Evolutionary conservation across 2,113 vertebrate genomes (phyloP).

Genomic region (Phoenicopterus ruber): DNA sequence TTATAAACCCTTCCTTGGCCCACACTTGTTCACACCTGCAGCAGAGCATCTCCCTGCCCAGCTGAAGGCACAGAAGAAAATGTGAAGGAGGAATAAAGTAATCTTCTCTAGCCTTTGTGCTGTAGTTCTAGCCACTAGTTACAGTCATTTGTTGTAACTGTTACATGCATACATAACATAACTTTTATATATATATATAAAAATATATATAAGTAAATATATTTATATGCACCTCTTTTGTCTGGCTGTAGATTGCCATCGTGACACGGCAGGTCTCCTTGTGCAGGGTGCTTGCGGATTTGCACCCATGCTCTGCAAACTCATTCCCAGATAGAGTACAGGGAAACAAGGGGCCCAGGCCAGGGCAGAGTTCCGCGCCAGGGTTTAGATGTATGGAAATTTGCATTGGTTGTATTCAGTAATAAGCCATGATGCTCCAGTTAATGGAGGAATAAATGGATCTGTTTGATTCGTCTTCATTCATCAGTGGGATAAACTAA

Average conservation of each 20-base stretch:
- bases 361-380: neutral
- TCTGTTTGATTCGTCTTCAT: neutral
- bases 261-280: neutral
- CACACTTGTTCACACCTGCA: accelerated
- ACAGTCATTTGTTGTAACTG: neutral
- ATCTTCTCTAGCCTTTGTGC: neutral
- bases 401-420: neutral
- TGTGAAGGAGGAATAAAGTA: neutral
- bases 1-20: neutral
- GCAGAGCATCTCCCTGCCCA: neutral
- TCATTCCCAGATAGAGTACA: neutral
- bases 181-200: too few species aligned
- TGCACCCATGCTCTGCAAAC: neutral
- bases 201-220: too few species aligned
- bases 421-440: neutral
- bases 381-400: neutral
- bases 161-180: neutral
- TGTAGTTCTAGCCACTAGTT: neutral
- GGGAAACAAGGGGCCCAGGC: neutral
- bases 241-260: neutral
- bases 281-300: neutral
- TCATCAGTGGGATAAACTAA: neutral
- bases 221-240: neutral
- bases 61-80: neutral
- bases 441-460: neutral